A percentile compares a stretch with the other conserved stretches of the same genome.
phyloP scores from a whole-genome alignment of 2,113 vertebrate genomes.

The Rattus norvegicus region DNA sequence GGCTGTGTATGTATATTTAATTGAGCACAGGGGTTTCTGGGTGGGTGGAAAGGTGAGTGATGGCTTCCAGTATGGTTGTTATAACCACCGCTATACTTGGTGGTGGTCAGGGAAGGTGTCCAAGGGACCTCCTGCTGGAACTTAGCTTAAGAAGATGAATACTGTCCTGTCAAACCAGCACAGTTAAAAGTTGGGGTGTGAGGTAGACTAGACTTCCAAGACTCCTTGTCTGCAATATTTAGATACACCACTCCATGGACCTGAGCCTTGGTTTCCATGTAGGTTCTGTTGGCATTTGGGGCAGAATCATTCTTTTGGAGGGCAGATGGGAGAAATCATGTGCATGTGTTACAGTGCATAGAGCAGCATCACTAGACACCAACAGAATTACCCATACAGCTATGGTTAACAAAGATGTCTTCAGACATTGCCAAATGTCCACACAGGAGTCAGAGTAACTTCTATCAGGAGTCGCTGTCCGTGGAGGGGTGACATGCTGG shows the following conservation, averaged over 20 bases:
- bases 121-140: not conserved
- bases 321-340: not conserved
- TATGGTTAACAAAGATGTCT: not conserved
- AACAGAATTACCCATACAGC: not conserved
- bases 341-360: too few relatives aligned
- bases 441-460: not conserved
- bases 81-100: not conserved
- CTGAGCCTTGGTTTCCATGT: not conserved
- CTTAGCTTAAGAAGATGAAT: not conserved
- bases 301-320: not conserved
- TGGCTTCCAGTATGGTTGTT: not conserved
- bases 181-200: not conserved
- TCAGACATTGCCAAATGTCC: not conserved
- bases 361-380: not conserved
- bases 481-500: not conserved
- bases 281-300: not conserved
- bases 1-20: not conserved
- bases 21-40: not conserved
- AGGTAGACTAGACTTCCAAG: not conserved
- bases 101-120: not conserved
- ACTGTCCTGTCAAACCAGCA: not conserved
- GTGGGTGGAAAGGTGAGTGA: not conserved
- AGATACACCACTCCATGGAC: not conserved
- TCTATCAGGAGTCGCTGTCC: not conserved
- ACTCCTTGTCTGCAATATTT: not conserved